Evolutionary conservation across 2,888 invertebrate genomes (phyloP).

Genomic region (Diachrysia chrysitis): DNA sequence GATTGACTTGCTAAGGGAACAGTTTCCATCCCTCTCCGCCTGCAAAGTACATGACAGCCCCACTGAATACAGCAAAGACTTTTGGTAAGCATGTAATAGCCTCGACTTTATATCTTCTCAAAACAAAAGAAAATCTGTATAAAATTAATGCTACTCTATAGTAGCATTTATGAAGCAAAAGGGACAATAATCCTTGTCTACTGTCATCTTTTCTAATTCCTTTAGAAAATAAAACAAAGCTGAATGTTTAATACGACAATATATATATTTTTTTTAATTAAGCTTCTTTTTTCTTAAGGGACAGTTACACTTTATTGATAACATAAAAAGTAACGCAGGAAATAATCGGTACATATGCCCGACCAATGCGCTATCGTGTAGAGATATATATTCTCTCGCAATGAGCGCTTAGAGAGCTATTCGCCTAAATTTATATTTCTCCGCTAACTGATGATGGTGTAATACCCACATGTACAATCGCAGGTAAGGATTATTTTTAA

Average conservation of each 20-base stretch:
- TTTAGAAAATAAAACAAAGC: not conserved
- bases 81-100: not conserved
- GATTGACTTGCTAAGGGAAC: conserved; percentile 30
- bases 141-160: too few relatives aligned
- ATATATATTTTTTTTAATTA: not conserved
- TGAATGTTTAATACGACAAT: not conserved
- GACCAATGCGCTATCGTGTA: conserved; percentile 29
- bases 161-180: too few relatives aligned
- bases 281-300: not conserved
- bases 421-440: conserved; percentile 53
- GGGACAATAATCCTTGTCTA: not conserved
- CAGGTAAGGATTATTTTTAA: conserved; percentile 35
- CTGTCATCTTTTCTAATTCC: not conserved
- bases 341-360: conserved; percentile 26
- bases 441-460: conserved; percentile 25
- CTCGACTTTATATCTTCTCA: not conserved
- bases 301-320: conserved; percentile 4
- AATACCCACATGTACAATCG: conserved; percentile 33
- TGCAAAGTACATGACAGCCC: not conserved
- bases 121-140: conserved; percentile 1
- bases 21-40: conserved; percentile 5
- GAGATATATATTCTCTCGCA: conserved; percentile 49
- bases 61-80: not conserved
- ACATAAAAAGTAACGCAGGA: conserved; percentile 3
- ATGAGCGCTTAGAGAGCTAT: conserved; percentile 55